A percentile compares a stretch with the other conserved stretches of the same genome.
Conservation (phyloP, 2,113 vertebrate genomes). For the Sinosuthora webbiana region DNA sequence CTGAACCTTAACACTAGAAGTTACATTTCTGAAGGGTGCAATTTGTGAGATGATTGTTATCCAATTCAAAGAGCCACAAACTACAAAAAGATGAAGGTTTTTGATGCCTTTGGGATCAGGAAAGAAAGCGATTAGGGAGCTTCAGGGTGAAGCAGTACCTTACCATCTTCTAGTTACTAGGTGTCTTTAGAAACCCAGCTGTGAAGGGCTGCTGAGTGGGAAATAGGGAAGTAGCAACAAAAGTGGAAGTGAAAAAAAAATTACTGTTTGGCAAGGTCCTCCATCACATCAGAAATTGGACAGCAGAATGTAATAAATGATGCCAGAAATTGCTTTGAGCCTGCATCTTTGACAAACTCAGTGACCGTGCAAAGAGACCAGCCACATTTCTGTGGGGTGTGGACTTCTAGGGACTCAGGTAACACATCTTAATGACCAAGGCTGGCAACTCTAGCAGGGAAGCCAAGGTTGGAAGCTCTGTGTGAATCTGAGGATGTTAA, state of each 20-base stretch:
- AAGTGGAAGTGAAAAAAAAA: background rate
- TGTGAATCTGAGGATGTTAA: background rate
- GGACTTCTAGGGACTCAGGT: fast-evolving
- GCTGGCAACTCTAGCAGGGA: background rate
- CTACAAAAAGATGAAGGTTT: background rate
- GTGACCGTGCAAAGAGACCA: background rate
- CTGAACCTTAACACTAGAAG: background rate
- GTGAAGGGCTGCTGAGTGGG: background rate
- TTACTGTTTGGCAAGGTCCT: background rate
- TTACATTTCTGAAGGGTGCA: background rate
- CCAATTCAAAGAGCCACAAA: background rate
- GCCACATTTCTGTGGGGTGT: background rate
- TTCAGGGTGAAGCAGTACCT: background rate
- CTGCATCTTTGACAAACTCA: background rate
- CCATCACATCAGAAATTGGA: background rate
- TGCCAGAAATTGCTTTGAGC: background rate
- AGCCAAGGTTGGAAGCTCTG: background rate
- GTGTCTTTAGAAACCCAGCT: background rate
- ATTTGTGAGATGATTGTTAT: background rate
- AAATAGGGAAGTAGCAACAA: background rate
- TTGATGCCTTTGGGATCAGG: background rate
- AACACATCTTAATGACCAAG: background rate
- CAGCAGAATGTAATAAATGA: background rate
- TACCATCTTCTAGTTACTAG: background rate
- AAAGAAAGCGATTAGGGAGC: background rate